These are phyloP conservation scores for Tachypleus tridentatus DNA, from an alignment of 1,140 invertebrate genomes.

Conservation along the genomic window DNA sequence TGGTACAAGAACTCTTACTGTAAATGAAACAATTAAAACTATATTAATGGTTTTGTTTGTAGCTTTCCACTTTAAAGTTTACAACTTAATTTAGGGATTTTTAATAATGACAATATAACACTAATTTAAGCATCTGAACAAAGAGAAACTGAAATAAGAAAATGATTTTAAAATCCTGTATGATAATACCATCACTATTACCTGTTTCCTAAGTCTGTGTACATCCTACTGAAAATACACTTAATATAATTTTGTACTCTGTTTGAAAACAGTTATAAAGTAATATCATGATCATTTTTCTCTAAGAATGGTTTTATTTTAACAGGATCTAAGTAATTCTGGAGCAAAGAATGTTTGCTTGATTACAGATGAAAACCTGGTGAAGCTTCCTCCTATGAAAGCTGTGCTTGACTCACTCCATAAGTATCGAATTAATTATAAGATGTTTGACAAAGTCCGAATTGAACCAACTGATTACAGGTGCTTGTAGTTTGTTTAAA, in stretches of 20 bases:
- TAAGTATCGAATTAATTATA: constrained; percentile 53
- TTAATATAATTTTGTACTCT: not conserved
- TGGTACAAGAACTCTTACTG: constrained; percentile 25
- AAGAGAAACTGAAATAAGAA: constrained; percentile 5
- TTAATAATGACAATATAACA: no score
- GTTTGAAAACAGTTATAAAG: no score
- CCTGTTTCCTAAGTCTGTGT: not conserved
- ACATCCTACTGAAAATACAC: not conserved
- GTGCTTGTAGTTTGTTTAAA: constrained; percentile 30
- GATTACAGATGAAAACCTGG: constrained; percentile 65
- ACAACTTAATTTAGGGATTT: no score
- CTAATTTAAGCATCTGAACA: constrained; percentile 3
- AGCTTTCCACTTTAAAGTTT: no score
- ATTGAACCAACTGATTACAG: constrained; percentile 76
- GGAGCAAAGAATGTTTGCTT: constrained; percentile 66
- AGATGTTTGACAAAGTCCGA: constrained; percentile 64
- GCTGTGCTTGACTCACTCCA: constrained; percentile 58
- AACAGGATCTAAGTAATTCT: constrained; percentile 63
- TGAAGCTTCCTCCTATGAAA: constrained; percentile 51
- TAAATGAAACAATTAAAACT: no score
- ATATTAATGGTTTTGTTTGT: no score
- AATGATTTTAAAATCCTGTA: not conserved
- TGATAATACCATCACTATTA: not conserved
- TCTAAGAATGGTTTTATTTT: constrained; percentile 2
- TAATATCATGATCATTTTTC: not conserved